Evolutionary conservation across 2,888 invertebrate species (phyloP).

Genomic region (Euclidia mi): DNA sequence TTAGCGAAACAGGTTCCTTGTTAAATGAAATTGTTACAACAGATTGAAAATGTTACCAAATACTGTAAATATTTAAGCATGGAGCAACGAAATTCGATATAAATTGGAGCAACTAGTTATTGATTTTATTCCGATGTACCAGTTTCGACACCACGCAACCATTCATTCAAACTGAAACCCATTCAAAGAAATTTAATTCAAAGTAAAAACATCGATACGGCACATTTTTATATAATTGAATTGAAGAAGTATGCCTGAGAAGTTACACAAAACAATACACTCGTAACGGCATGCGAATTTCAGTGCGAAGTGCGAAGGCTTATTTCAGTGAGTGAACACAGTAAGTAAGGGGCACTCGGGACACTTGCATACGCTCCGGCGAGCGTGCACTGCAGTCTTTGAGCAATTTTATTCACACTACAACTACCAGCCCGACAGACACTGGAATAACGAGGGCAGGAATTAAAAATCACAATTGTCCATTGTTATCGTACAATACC

Average conservation of each 20-base stretch:
- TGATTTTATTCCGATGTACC: not conserved
- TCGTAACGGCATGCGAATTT: slow-evolving; percentile 35
- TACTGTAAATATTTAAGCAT: too few species aligned
- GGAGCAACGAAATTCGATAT: too few species aligned
- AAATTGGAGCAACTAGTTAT: too few species aligned
- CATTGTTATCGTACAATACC: slow-evolving; percentile 32
- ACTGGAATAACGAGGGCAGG: slow-evolving; percentile 23
- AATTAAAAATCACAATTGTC: slow-evolving; percentile 36
- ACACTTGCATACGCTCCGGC: slow-evolving; percentile 52
- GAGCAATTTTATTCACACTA: slow-evolving; percentile 54
- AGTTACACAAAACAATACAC: slow-evolving; percentile 25
- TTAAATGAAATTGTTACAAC: too few species aligned
- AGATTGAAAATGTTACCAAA: too few species aligned
- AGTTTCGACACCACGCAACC: not conserved
- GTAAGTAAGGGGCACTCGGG: slow-evolving; percentile 51
- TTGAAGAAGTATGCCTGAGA: slow-evolving; percentile 15
- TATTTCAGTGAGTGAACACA: slow-evolving; percentile 46
- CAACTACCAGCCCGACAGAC: slow-evolving; percentile 38
- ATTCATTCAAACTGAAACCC: not conserved
- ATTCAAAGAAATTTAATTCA: slow-evolving; percentile 5
- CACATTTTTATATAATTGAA: slow-evolving; percentile 21
- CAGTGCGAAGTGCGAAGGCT: too few species aligned
- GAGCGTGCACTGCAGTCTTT: slow-evolving; percentile 51
- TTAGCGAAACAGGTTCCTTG: too few species aligned
- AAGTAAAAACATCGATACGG: slow-evolving; percentile 8